Evolutionary conservation across 2,888 invertebrate genomes (phyloP).

Genomic region (Sphaerophoria rueppellii): DNA sequence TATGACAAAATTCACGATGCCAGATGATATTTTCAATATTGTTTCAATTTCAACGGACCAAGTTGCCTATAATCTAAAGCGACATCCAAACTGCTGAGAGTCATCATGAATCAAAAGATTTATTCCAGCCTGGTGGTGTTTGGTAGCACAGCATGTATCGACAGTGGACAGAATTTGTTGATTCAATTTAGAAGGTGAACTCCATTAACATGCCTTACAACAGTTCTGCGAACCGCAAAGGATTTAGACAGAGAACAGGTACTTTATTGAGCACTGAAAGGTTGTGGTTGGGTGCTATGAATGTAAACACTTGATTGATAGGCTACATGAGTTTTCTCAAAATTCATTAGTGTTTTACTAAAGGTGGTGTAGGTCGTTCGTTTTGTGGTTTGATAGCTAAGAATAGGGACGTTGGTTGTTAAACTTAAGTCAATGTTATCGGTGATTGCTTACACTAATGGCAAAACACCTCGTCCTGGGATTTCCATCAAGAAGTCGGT

Average conservation of each 20-base stretch:
- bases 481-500: constrained; percentile 18
- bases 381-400: neutral
- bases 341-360: constrained; percentile 32
- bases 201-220: neutral
- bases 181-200: constrained; percentile 44
- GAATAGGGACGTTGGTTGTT: constrained; percentile 15
- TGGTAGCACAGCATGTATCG: constrained; percentile 11
- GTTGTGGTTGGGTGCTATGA: neutral
- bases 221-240: neutral
- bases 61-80: neutral
- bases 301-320: constrained; percentile 42
- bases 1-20: no score
- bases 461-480: constrained; percentile 34
- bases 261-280: constrained; percentile 7
- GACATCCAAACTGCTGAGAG: constrained; percentile 14
- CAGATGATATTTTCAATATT: no score
- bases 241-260: neutral
- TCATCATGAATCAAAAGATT: constrained; percentile 39
- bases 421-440: constrained; percentile 33
- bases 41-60: no score
- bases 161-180: constrained; percentile 4
- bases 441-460: constrained; percentile 35
- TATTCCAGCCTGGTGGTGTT: neutral
- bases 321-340: constrained; percentile 31
- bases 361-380: constrained; percentile 1